These are phyloP conservation scores for Mormyrops attenuatus DNA, from an alignment of 2,797 vertebrate species.

Conservation along the genomic window DNA sequence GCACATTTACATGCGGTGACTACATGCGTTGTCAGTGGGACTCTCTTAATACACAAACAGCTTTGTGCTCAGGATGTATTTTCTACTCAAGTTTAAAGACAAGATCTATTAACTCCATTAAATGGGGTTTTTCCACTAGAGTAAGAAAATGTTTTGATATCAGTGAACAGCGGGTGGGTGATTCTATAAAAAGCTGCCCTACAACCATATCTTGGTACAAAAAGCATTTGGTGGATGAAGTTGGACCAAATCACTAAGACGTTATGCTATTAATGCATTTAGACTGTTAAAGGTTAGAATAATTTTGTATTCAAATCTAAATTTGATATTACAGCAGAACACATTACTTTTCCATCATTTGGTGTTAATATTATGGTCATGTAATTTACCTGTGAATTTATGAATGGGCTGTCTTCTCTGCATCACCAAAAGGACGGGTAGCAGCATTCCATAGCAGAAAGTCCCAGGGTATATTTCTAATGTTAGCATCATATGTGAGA, in stretches of 20 bases:
- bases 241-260: neutral
- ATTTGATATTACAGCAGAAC: neutral
- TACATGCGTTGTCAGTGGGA: neutral
- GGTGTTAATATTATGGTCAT: neutral
- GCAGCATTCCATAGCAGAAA: neutral
- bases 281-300: neutral
- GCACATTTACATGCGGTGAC: neutral
- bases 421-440: neutral
- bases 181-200: neutral
- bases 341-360: neutral
- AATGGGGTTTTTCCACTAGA: neutral
- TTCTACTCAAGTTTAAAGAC: neutral
- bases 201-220: neutral
- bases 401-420: neutral
- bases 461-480: neutral
- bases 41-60: neutral
- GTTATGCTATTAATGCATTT: neutral
- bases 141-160: neutral
- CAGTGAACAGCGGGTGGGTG: neutral
- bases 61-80: neutral
- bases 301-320: neutral
- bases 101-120: neutral
- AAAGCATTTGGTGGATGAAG: neutral
- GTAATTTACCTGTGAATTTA: neutral
- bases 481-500: neutral